These are phyloP conservation scores for Scaptomyza graminum DNA, from an alignment of 1,140 invertebrate genomes.

Conservation along the genomic window DNA sequence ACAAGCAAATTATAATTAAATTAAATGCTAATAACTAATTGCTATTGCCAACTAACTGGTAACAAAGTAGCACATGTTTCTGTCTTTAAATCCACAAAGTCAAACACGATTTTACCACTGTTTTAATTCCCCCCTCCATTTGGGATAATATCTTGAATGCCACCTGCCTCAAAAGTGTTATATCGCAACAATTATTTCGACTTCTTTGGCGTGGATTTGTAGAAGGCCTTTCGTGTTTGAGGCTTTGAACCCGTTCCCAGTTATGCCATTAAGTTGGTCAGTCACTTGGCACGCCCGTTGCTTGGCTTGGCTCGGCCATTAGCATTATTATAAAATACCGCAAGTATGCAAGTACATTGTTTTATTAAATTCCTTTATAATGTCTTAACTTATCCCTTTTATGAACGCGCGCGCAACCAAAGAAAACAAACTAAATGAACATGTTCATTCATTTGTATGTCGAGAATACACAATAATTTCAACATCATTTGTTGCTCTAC, in stretches of 20 bases:
- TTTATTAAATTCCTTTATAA: slow-evolving; percentile 66
- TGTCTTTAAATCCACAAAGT: slow-evolving; percentile 1
- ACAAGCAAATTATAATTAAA: background rate
- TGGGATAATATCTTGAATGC: slow-evolving; percentile 27
- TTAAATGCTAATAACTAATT: slow-evolving; percentile 9
- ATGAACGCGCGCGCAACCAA: background rate
- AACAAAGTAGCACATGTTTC: background rate
- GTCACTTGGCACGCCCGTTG: slow-evolving; percentile 64
- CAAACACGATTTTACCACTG: background rate
- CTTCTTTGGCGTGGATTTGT: background rate
- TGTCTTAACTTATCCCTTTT: slow-evolving; percentile 55
- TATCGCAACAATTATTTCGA: slow-evolving; percentile 4
- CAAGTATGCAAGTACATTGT: slow-evolving; percentile 46
- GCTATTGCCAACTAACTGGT: background rate
- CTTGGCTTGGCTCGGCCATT: slow-evolving; percentile 29
- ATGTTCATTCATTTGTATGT: slow-evolving; percentile 5
- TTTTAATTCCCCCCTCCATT: background rate
- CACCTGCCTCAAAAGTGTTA: slow-evolving; percentile 9
- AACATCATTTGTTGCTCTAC: slow-evolving; percentile 7
- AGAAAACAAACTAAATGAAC: slow-evolving; percentile 1
- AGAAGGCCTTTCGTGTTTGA: slow-evolving; percentile 47
- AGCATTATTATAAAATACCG: slow-evolving; percentile 66
- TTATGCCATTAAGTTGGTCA: slow-evolving; percentile 64
- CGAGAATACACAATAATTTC: slow-evolving; percentile 3
- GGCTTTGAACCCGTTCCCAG: slow-evolving; percentile 1